Evolutionary conservation across 2,888 invertebrate genomes (phyloP).

Genomic region (Amiota communis): DNA sequence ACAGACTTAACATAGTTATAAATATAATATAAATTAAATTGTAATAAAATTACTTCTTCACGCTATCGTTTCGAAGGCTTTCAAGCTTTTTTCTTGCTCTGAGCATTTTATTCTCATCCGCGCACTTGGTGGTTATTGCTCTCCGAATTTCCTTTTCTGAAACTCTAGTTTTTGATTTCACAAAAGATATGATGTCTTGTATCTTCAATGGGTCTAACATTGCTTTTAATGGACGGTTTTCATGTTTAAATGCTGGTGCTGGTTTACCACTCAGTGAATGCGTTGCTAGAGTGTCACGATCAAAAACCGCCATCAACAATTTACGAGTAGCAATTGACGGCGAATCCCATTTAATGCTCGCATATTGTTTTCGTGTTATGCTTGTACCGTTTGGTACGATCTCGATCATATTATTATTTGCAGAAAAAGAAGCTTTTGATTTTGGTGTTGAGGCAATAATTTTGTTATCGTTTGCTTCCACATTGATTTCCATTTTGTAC

Average conservation of each 20-base stretch:
- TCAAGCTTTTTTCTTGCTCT: conserved; percentile 70
- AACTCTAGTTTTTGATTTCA: conserved; percentile 75
- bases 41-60: too few species aligned
- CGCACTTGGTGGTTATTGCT: conserved; percentile 78
- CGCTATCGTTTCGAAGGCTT: neutral
- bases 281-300: conserved; percentile 76
- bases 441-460: too few species aligned
- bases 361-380: conserved; percentile 71
- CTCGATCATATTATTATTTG: conserved; percentile 59
- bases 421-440: too few species aligned
- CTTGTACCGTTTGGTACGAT: conserved; percentile 73
- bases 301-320: conserved; percentile 76
- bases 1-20: too few species aligned
- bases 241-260: conserved; percentile 74
- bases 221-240: conserved; percentile 67
- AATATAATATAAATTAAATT: too few species aligned
- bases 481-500: too few species aligned
- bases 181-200: conserved; percentile 77
- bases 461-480: too few species aligned
- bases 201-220: conserved; percentile 75
- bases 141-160: conserved; percentile 77
- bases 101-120: conserved; percentile 78
- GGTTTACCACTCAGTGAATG: conserved; percentile 78
- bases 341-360: conserved; percentile 75
- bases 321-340: conserved; percentile 76